Base-by-base conservation (phyloP, 2,113 vertebrate genomes). In the Scopus umbretta region DNA sequence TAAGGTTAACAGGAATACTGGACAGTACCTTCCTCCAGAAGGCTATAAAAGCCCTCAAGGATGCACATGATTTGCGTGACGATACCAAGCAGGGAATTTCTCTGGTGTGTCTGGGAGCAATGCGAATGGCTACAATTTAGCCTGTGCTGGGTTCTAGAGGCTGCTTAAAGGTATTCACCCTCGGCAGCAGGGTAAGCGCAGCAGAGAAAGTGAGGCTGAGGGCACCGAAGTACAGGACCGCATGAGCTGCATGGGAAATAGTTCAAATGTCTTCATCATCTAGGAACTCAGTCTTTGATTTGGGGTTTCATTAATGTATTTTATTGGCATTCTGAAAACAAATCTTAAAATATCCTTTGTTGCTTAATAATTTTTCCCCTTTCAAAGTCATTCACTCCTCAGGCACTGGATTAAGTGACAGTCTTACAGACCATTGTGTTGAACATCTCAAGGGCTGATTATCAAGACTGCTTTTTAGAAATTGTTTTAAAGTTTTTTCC, bases 231-330 rank as follows among this genome's bases (percentile, higher is more conserved):
- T 5, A 7, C 21, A 20, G 23, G 30, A 5, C 42, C 36, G 71
- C 13, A 0, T 6, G 62, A 63, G 34, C 15, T 30, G 38, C 16
- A 1, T 9, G 49, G 65, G 73, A 16, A 17, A 16, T 3, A 2
- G 2, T 56, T 43, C 38, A 32, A 12, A n/a, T 13, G 38, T 4
- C 9, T 10, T 38, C 40, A 27, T 20, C n/a, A 7, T 8, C 22
- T 22, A 30, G 84, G 55, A 40, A 13, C 42, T 22, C 27, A 13
- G 1, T 21, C 61, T 67, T 59, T 47, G 7, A 11, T n/a, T 15
- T 17, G 2, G 55, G 40, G 20, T 14, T 38, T 53, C 42, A 20
- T 34, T 38, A 27, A 75, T 2, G 0, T 7, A 5, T 49, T 63
- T 17, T 13, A 43, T 43, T 65, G 55, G 49, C 36, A 59, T 70